Conservation (phyloP, 1,140 invertebrate genomes). For the Zaprionus inermis region DNA sequence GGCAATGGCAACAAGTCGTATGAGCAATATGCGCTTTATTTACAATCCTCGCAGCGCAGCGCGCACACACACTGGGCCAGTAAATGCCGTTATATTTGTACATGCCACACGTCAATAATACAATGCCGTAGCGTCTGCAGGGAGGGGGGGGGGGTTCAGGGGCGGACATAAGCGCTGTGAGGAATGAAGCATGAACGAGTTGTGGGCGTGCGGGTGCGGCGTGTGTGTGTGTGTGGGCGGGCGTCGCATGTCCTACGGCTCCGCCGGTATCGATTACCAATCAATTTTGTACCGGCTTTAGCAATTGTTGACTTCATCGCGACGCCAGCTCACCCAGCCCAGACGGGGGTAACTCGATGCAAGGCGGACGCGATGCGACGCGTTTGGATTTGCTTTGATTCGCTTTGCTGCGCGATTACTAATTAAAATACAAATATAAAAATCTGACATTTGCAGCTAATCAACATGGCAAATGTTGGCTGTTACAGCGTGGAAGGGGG, state of each 20-base stretch:
- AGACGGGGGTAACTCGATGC: background rate
- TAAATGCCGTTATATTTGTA: conserved; percentile 65
- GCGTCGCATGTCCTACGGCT: too few relatives aligned
- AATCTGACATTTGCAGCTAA: conserved; percentile 28
- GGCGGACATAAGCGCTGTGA: conserved; percentile 20
- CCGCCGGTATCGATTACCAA: conserved; percentile 73
- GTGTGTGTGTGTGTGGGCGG: too few relatives aligned
- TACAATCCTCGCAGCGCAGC: conserved; percentile 55
- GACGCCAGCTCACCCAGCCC: too few relatives aligned
- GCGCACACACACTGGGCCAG: conserved; percentile 38
- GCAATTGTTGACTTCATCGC: conserved; percentile 69
- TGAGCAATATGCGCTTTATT: conserved; percentile 69
- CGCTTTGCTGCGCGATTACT: conserved; percentile 11
- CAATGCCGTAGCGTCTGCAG: conserved; percentile 1
- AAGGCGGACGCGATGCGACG: background rate
- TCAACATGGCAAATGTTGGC: conserved; percentile 48
- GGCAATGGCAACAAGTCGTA: conserved; percentile 66
- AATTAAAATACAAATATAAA: conserved; percentile 58
- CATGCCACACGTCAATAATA: conserved; percentile 66
- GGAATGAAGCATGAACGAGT: conserved; percentile 24
- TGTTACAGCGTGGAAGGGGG: background rate
- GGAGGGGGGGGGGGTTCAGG: background rate
- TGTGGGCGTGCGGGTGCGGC: too few relatives aligned
- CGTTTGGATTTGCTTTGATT: background rate
- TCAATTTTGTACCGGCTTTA: conserved; percentile 58